Percentiles rank a stretch among this genome's conserved stretches.
These are phyloP conservation scores for Conger conger DNA, from an alignment of 2,113 vertebrate species.

Conservation along the genomic window DNA sequence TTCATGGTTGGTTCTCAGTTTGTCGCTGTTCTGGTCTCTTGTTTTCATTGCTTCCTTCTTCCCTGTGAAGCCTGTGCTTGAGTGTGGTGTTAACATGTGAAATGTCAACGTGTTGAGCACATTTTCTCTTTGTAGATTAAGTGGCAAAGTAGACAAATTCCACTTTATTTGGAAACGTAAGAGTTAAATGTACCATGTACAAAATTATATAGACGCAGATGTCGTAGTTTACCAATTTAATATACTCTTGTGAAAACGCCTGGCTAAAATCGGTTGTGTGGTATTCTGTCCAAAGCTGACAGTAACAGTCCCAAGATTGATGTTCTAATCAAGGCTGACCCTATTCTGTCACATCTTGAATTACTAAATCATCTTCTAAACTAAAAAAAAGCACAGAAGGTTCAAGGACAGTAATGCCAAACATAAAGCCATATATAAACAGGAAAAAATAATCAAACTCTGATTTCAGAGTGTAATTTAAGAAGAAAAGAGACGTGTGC, in stretches of 20 bases:
- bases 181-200: not conserved
- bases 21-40: not conserved
- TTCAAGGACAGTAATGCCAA: not conserved
- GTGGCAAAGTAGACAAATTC: not conserved
- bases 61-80: not conserved
- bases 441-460: not conserved
- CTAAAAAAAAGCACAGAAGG: not conserved
- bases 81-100: not conserved
- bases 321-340: not conserved
- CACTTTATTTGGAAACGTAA: not conserved
- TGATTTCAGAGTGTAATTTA: not conserved
- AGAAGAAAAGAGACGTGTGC: not conserved
- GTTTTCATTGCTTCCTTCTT: not conserved
- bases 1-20: not conserved
- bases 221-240: not conserved
- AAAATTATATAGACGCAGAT: not conserved
- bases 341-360: not conserved
- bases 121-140: not conserved
- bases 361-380: not conserved
- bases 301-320: not conserved
- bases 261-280: constrained; percentile 1
- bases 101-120: not conserved
- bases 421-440: constrained; percentile 5
- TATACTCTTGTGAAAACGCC: not conserved
- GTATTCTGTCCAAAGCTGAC: not conserved